Evolutionary conservation across 2,888 invertebrate genomes (phyloP), one percentile per base, ranked within the genome.

Genomic region (Drosophila melanosoma): DNA sequence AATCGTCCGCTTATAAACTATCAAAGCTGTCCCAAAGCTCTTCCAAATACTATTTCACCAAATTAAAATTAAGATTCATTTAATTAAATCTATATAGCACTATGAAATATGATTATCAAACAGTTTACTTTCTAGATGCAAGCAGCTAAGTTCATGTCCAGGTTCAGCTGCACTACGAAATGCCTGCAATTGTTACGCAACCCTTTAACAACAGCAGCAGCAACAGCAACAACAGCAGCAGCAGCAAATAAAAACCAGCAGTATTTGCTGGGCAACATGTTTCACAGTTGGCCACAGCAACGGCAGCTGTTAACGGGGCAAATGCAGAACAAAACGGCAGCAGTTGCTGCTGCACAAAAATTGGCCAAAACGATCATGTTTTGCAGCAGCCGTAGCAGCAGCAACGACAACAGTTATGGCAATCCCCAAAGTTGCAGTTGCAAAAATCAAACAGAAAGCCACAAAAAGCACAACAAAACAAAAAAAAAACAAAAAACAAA

Each of bases 301-400:
- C 68, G 68, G 80, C 88, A 79, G 70, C 80, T 74, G 82, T 65
- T 63, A 67, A 56, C 80, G 66, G 71, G 61, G 66, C 58, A 76
- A 64, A 64, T 59, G 75, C 79, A 74, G 74, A 69, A 74, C 69
- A 65, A 75, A 79, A 80, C 80, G 71, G 81, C 78, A 73, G 74
- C 70, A 49, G 66, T 69, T 51, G 71, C 49, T 58, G 75, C 36
- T 69, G 87, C 67, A 74, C 75, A 82, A 73, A 86, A 89, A 88
- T 90, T 90, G 86, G 86, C 83, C 86, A 87, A 88, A 88, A 81
- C 81, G 69, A 83, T 88, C 82, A 87, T 87, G 88, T 88, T 81
- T 87, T 54, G 56, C 70, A 69, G 57, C 61, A 35, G 52, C 63
- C 69, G 40, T 63, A 62, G 40, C 65, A 67, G 38, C 59, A 8